Evolutionary conservation across 2,797 vertebrate genomes (phyloP).

Genomic region (Helostoma temminkii): DNA sequence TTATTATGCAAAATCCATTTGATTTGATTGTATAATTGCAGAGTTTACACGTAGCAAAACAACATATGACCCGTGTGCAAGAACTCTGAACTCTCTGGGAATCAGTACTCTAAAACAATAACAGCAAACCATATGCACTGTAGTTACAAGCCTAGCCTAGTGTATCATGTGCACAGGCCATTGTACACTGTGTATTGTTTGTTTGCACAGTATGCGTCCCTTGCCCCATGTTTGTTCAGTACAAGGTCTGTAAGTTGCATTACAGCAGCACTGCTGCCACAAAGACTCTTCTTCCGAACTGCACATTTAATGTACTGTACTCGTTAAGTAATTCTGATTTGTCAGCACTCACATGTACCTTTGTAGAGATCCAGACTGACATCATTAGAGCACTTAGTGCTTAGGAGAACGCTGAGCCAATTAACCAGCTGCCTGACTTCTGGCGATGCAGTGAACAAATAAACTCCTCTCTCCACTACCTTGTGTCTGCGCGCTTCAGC

Average conservation of each 20-base stretch:
- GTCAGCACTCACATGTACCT: slow-evolving; percentile 51
- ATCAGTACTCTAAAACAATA: slow-evolving; percentile 18
- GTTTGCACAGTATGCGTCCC: not conserved
- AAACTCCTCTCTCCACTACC: slow-evolving; percentile 61
- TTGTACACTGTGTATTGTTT: not conserved
- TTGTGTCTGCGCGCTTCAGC: slow-evolving; percentile 39
- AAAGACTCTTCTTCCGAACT: not conserved
- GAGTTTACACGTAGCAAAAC: slow-evolving; percentile 26
- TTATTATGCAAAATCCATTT: not conserved
- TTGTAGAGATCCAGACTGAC: slow-evolving; percentile 57
- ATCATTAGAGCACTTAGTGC: slow-evolving; percentile 69
- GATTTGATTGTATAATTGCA: slow-evolving; percentile 28
- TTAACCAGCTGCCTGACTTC: slow-evolving; percentile 75
- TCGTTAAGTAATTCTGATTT: slow-evolving; percentile 47
- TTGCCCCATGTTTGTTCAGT: not conserved
- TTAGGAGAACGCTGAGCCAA: slow-evolving; percentile 72
- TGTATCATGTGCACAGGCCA: not conserved
- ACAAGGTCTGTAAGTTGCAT: slow-evolving; percentile 11
- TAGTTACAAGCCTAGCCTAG: not conserved
- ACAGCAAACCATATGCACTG: not conserved
- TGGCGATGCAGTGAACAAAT: slow-evolving; percentile 72
- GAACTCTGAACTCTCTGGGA: not conserved
- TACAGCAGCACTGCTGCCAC: not conserved
- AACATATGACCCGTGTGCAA: slow-evolving; percentile 15
- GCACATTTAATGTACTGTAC: slow-evolving; percentile 25